These are phyloP conservation scores for Papilio polyxenes DNA, from an alignment of 1,140 invertebrate species.

Conservation along the genomic window DNA sequence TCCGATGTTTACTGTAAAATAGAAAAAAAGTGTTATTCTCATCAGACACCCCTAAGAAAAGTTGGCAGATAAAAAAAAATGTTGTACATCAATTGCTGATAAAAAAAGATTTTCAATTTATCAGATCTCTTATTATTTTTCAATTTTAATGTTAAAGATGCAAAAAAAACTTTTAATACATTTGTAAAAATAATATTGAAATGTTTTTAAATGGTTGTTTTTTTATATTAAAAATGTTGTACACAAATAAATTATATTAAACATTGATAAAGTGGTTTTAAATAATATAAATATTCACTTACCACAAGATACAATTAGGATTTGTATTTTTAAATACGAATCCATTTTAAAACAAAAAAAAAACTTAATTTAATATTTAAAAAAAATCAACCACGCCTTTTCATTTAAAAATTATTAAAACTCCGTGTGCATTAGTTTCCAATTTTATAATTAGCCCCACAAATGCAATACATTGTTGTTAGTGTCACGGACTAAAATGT, in stretches of 20 bases:
- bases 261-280: background rate
- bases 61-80: background rate
- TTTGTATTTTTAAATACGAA: slow-evolving; percentile 40
- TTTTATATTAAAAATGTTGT: too few species aligned
- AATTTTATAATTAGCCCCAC: background rate
- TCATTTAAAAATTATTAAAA: background rate
- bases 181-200: background rate
- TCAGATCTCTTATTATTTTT: background rate
- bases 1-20: slow-evolving; percentile 52
- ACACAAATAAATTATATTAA: background rate
- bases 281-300: slow-evolving; percentile 34
- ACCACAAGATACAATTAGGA: slow-evolving; percentile 48
- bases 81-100: too few species aligned
- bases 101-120: background rate
- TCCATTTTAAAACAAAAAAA: slow-evolving; percentile 39
- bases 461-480: background rate
- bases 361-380: background rate
- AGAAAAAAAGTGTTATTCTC: background rate
- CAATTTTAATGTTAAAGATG: background rate
- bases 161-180: background rate
- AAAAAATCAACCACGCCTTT: slow-evolving; percentile 4
- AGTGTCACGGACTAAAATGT: background rate
- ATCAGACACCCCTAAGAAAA: background rate
- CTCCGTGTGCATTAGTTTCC: too few species aligned
- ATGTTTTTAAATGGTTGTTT: background rate